phyloP scores from a whole-genome alignment of 2,797 vertebrate genomes.

The Chromis chromis region DNA sequence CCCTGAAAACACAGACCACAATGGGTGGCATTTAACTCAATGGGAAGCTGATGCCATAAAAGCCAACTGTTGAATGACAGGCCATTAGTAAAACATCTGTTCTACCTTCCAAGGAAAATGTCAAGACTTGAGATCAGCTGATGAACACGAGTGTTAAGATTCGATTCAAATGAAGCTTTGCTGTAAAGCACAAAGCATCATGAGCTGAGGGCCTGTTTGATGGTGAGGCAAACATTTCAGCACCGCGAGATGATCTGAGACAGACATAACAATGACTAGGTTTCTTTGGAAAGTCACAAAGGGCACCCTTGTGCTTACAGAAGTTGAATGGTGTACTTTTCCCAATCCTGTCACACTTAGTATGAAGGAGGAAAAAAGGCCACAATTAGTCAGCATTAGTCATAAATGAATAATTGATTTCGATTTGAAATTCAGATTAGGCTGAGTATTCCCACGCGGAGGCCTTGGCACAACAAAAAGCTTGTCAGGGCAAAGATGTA shows the following conservation, averaged over 20 bases:
- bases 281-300: constrained; percentile 22
- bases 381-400: constrained; percentile 83
- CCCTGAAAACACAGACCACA: constrained; percentile 15
- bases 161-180: constrained; percentile 38
- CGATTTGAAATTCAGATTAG: constrained; percentile 83
- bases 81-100: constrained; percentile 61
- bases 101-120: constrained; percentile 57
- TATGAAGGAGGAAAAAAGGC: constrained; percentile 49
- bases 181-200: constrained; percentile 29
- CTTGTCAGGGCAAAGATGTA: constrained; percentile 78
- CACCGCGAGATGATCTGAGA: constrained; percentile 10
- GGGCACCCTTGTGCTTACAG: constrained; percentile 19
- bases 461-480: constrained; percentile 78
- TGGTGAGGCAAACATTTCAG: neutral
- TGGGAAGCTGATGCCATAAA: constrained; percentile 43
- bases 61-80: constrained; percentile 60
- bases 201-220: neutral
- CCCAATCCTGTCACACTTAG: constrained; percentile 40
- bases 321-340: constrained; percentile 39
- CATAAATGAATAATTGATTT: constrained; percentile 84
- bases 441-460: constrained; percentile 66
- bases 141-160: constrained; percentile 50
- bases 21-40: constrained; percentile 56
- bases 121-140: constrained; percentile 61
- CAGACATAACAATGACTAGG: constrained; percentile 3